A percentile compares a stretch with the other conserved stretches of the same genome.
These are phyloP conservation scores for Synanthedon formicaeformis DNA, from an alignment of 2,888 invertebrate genomes.

Conservation along the genomic window DNA sequence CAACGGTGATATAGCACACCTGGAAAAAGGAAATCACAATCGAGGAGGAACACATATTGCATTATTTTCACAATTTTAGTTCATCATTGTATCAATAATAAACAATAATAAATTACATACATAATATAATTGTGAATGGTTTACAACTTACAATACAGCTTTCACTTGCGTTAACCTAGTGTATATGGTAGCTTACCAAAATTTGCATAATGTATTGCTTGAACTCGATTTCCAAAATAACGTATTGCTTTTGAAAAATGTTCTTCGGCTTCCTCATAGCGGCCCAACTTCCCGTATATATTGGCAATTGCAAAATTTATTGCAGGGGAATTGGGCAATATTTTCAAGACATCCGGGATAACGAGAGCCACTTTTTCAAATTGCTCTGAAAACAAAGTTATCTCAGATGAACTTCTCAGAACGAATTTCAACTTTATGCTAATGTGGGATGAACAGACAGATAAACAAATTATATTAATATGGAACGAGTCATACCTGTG, in stretches of 20 bases:
- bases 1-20: slow-evolving; percentile 94
- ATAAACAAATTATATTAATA: too few relatives aligned
- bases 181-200: slow-evolving; percentile 86
- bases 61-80: too few relatives aligned
- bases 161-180: too few relatives aligned
- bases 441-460: too few relatives aligned
- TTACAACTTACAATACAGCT: too few relatives aligned
- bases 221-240: slow-evolving; percentile 68
- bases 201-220: slow-evolving; percentile 90
- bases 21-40: slow-evolving; percentile 33
- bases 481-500: slow-evolving; percentile 48
- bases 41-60: too few relatives aligned
- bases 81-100: too few relatives aligned
- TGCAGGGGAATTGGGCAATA: slow-evolving; percentile 80
- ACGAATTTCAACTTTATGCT: background rate
- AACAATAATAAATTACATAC: too few relatives aligned
- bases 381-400: slow-evolving; percentile 52
- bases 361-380: slow-evolving; percentile 77
- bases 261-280: slow-evolving; percentile 82
- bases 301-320: slow-evolving; percentile 91
- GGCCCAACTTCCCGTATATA: slow-evolving; percentile 84
- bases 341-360: slow-evolving; percentile 76
- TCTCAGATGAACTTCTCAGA: background rate
- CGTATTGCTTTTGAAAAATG: slow-evolving; percentile 83
- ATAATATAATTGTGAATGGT: too few relatives aligned